phyloP scores from a whole-genome alignment of 1,140 invertebrate species.

The Lepidostoma basale region DNA sequence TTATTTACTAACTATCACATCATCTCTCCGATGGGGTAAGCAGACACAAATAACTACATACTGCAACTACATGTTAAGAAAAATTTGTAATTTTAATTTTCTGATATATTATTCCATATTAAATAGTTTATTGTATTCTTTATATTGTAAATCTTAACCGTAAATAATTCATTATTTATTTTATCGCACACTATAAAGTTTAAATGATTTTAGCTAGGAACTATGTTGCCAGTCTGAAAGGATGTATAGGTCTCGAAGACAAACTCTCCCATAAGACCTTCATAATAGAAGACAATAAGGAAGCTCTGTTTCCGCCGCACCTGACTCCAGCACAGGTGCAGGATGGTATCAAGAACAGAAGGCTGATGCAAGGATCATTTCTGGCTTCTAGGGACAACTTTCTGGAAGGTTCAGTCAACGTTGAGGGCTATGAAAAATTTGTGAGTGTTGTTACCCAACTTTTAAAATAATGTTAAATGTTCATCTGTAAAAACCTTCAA shows the following conservation, averaged over 20 bases:
- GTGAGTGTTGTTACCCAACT: no score
- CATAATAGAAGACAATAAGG: slow-evolving; percentile 66
- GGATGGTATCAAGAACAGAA: slow-evolving; percentile 79
- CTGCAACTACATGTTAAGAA: no score
- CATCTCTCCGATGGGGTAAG: no score
- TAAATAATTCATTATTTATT: slow-evolving; percentile 30
- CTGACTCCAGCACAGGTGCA: slow-evolving; percentile 77
- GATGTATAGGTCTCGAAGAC: slow-evolving; percentile 74
- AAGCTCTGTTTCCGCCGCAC: slow-evolving; percentile 85
- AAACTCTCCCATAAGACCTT: slow-evolving; percentile 76
- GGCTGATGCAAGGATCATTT: slow-evolving; percentile 83
- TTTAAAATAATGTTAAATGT: no score
- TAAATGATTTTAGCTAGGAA: slow-evolving; percentile 65
- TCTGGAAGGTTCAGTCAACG: slow-evolving; percentile 88
- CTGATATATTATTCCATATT: no score
- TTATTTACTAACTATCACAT: no score
- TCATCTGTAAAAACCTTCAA: no score
- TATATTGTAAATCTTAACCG: slow-evolving; percentile 1
- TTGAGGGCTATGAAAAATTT: slow-evolving; percentile 76
- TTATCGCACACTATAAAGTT: slow-evolving; percentile 33
- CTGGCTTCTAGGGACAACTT: slow-evolving; percentile 89
- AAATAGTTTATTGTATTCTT: slow-evolving; percentile 22
- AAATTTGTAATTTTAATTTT: no score
- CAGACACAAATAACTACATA: no score
- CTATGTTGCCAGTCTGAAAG: slow-evolving; percentile 72